Evolutionary conservation across 35 echinoderm and acorn worm genomes (phyloP).

Genomic region (Lytechinus pictus): DNA sequence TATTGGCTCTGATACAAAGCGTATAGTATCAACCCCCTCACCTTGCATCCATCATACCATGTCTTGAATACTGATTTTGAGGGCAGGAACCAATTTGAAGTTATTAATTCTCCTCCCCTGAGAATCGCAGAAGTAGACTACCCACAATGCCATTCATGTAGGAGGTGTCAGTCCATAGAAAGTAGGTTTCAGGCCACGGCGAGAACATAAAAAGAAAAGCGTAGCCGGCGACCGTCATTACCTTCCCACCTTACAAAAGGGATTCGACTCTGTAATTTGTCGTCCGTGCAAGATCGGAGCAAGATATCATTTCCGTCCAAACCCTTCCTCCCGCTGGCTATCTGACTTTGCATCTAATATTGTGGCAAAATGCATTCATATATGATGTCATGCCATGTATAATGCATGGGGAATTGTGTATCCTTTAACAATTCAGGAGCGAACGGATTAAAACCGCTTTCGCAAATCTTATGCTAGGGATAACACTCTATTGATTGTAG

Average conservation of each 20-base stretch:
- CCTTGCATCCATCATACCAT: conserved; percentile 1
- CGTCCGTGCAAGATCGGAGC: not conserved
- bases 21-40: not conserved
- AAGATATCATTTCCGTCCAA: conserved; percentile 18
- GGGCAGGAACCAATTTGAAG: conserved; percentile 9
- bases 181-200: not conserved
- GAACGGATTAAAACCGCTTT: not conserved
- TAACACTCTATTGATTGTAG: conserved; percentile 15
- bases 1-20: not conserved
- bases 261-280: not conserved
- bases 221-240: not conserved
- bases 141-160: not conserved
- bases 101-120: not conserved
- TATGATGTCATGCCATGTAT: conserved; percentile 29
- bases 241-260: not conserved
- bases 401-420: not conserved
- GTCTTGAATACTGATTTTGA: conserved; percentile 13
- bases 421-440: conserved; percentile 9
- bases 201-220: not conserved
- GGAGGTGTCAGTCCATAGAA: not conserved
- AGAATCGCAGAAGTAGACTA: not conserved
- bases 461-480: conserved; percentile 3
- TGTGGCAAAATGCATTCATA: conserved; percentile 1
- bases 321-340: not conserved
- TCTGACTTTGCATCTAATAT: conserved; percentile 39